Base-by-base conservation (phyloP, 2,113 vertebrate species). In the Paedocypris sp. region DNA sequence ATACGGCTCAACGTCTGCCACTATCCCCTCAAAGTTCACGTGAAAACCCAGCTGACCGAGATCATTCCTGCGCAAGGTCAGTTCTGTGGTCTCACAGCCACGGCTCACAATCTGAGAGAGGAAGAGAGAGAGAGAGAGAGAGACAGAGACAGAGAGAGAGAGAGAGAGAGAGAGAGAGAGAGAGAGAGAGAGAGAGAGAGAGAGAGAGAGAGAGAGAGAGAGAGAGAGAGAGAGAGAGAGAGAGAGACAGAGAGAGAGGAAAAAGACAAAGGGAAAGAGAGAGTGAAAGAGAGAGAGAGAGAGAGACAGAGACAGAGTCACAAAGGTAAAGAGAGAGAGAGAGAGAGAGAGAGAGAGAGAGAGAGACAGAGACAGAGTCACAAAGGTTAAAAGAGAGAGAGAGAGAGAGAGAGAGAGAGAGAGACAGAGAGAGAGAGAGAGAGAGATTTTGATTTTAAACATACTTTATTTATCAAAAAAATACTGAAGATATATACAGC, bases 31-130 rank as follows among this genome's bases (percentile, higher is more conserved):
- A 33, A 98, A 98, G 70, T 98, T 98, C 56, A 98, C 93, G 0
- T 98, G 94, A 80, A 98, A 98, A 9, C 94, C 94, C 0, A 98
- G 93, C 61, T 98, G 94, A 16, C 94, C 92, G 23, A 98, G 78
- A 3, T 89, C 86, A 1, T 98, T 98, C 36, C 94, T 88, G 15
- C 91, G 82, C 65, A 98, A 68, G 1, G 89, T 94, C 83, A 97
- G 92, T 74, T 95, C 93, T 0, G 87, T 87, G 0, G 94, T 98
- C 78, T 98, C 93, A 3, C 94, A 98, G 29, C 94, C 94, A 76
- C 90, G 84, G 4, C 90, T 95, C 68, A 85, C 85, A 56, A 96
- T 89, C 94, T 98, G 66, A n/a, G n/a, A n/a, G 77, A 15, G 3
- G 13, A 29, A 46, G 3, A 38, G n/a, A 69, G 31, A 29, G 72